These are phyloP conservation scores for Helarctos malayanus DNA, from an alignment of 2,797 vertebrate species.

Conservation along the genomic window DNA sequence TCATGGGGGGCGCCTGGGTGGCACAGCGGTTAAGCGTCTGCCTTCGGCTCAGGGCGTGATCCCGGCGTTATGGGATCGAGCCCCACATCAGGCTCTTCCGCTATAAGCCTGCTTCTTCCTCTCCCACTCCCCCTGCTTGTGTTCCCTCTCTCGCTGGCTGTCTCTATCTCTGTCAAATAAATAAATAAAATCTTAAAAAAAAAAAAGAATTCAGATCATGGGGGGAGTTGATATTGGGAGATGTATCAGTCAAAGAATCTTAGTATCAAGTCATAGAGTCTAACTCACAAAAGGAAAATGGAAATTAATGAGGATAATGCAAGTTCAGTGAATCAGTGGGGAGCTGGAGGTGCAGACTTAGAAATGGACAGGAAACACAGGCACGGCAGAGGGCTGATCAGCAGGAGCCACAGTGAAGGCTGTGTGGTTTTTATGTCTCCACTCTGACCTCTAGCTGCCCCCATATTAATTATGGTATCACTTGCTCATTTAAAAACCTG, in stretches of 20 bases:
- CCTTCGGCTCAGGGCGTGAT: too few species aligned
- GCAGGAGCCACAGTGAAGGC: background rate
- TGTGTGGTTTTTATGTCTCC: background rate
- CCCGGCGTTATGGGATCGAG: too few species aligned
- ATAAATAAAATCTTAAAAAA: too few species aligned
- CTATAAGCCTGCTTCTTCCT: too few species aligned
- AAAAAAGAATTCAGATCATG: background rate
- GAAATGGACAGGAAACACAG: background rate
- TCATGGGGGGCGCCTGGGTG: too few species aligned
- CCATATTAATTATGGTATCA: background rate
- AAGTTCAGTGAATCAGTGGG: background rate
- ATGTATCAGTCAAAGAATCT: background rate
- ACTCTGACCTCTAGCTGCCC: background rate
- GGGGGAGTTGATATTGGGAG: background rate
- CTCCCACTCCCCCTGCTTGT: too few species aligned
- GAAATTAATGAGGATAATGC: background rate
- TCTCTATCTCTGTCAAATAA: too few species aligned
- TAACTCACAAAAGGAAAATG: background rate
- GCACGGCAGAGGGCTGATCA: background rate
- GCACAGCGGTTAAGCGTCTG: too few species aligned
- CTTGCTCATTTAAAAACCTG: background rate
- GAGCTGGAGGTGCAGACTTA: background rate
- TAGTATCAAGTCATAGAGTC: background rate
- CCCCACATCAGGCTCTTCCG: too few species aligned
- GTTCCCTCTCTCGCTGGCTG: too few species aligned